These are phyloP conservation scores for Chaitophorus viminalis DNA, from an alignment of 2,888 invertebrate species.

Conservation along the genomic window DNA sequence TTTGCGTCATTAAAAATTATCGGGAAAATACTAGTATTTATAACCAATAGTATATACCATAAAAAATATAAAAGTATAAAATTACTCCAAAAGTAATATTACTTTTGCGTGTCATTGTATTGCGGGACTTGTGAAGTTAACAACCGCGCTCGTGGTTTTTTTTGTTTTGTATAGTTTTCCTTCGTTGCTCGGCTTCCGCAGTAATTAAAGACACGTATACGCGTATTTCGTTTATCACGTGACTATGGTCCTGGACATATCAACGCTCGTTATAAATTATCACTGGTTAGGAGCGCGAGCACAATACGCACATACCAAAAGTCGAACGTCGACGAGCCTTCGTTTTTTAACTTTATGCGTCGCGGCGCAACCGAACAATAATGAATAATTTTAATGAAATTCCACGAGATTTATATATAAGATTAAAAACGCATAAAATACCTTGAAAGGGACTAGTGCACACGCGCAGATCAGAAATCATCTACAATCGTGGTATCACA, in stretches of 20 bases:
- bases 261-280: slow-evolving; percentile 23
- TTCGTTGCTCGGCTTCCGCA: not conserved
- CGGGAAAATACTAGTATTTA: too few species aligned
- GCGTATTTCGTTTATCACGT: not conserved
- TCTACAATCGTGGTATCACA: not conserved
- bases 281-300: not conserved
- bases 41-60: too few species aligned
- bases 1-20: too few species aligned
- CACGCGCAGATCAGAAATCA: not conserved
- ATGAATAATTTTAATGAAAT: slow-evolving; percentile 61
- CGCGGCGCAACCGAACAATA: slow-evolving; percentile 41
- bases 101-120: too few species aligned
- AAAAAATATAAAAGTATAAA: too few species aligned
- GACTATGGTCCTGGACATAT: not conserved
- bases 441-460: not conserved
- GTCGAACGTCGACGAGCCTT: slow-evolving; percentile 25
- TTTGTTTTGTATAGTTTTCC: not conserved
- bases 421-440: not conserved
- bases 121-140: not conserved
- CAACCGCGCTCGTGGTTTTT: not conserved
- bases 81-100: too few species aligned
- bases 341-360: slow-evolving; percentile 26
- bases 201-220: not conserved
- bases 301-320: not conserved
- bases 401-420: slow-evolving; percentile 40